These are phyloP conservation scores for Pomatorhinus ruficollis DNA, from an alignment of 2,113 vertebrate genomes.

Conservation along the genomic window DNA sequence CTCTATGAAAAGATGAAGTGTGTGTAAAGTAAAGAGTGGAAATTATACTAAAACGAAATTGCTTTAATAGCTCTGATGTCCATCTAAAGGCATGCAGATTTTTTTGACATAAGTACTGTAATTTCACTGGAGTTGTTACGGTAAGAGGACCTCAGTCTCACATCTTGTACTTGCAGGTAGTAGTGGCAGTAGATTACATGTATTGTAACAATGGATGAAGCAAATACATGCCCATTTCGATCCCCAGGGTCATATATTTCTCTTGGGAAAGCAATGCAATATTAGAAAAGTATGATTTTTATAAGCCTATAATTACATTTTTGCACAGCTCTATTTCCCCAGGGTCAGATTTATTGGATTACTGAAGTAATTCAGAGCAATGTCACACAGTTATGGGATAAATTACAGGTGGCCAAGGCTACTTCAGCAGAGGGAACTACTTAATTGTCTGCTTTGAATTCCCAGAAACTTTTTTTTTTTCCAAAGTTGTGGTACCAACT, in stretches of 20 bases:
- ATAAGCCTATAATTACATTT: conserved; percentile 44
- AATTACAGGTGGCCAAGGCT: not conserved
- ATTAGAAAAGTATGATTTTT: conserved; percentile 30
- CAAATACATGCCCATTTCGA: not conserved
- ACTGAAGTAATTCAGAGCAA: not conserved
- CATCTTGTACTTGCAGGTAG: not conserved
- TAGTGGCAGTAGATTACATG: not conserved
- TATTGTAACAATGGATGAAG: not conserved
- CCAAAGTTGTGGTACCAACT: not conserved
- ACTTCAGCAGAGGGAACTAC: not conserved
- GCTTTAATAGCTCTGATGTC: not conserved
- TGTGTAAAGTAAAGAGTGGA: not conserved
- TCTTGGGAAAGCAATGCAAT: conserved; percentile 1
- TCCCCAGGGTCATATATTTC: not conserved
- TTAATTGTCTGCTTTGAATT: not conserved
- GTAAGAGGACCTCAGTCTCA: not conserved
- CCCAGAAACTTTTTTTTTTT: not conserved
- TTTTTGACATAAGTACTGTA: not conserved
- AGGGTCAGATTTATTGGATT: conserved; percentile 18
- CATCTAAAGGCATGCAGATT: not conserved
- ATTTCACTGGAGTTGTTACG: not conserved
- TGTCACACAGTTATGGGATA: not conserved
- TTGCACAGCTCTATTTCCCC: conserved; percentile 14
- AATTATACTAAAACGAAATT: not conserved
- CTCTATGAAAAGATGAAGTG: not conserved